phyloP scores from a whole-genome alignment of 1,140 invertebrate genomes.

The Paraescarpia echinospica region DNA sequence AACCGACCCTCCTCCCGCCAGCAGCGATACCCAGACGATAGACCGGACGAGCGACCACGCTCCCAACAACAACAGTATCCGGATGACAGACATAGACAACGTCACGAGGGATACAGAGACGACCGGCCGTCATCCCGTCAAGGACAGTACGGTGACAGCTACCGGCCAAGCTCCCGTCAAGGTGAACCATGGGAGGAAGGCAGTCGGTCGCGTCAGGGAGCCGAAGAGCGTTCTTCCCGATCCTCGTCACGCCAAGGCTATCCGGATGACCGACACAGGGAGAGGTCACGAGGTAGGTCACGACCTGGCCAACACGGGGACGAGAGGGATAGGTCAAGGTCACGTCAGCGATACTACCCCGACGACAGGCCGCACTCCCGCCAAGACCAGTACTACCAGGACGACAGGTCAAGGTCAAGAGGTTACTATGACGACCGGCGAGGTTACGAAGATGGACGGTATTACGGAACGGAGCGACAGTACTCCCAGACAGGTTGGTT shows the following conservation, averaged over 20 bases:
- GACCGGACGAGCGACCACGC: constrained; percentile 6
- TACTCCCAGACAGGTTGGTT: not conserved
- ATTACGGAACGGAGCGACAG: not conserved
- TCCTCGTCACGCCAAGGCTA: not conserved
- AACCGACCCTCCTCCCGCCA: not conserved
- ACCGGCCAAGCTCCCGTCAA: not conserved
- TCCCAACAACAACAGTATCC: not conserved
- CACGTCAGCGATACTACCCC: not conserved
- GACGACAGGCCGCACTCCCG: not conserved
- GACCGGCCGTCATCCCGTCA: not conserved
- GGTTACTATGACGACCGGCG: not conserved
- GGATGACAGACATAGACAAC: not conserved
- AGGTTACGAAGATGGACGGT: not conserved
- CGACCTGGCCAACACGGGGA: not conserved
- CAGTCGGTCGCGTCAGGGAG: not conserved
- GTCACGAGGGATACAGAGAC: not conserved
- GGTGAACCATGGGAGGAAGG: not conserved
- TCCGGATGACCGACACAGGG: not conserved
- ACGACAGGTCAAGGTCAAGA: not conserved
- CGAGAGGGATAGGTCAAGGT: not conserved
- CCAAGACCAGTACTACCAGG: not conserved
- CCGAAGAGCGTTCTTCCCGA: not conserved
- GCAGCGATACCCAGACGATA: not conserved
- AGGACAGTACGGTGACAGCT: not conserved
- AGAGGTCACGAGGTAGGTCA: not conserved